Evolutionary conservation across 2,888 invertebrate species (phyloP), one percentile per base, ranked within the genome.

Genomic region (Agrochola macilenta): DNA sequence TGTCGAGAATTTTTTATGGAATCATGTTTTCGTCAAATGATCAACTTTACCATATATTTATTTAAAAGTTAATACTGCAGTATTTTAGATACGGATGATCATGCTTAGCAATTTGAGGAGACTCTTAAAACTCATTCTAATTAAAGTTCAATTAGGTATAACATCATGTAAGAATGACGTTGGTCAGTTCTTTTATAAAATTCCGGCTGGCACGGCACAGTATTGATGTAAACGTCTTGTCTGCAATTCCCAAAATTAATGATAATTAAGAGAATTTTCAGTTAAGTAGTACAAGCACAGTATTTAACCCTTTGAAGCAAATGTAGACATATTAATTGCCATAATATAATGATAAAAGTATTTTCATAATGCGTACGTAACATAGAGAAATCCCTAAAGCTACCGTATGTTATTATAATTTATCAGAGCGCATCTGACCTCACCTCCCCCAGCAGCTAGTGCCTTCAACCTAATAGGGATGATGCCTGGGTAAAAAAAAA

Each of bases 281-380:
- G 30, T 54, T 20, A 43, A 61, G 20, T 75, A 30, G 39, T 23
- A 49, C 17, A 49, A 52, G 35, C 30, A 73, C 39, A 43, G n/a
- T 76, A 52, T 76, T 61, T 52, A 74, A 39, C 14, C 66, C n/a
- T 8, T 46, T 58, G 7, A 80, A 69, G 26, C 64, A 65, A 65
- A 30, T 61, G n/a, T 65, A 80, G 58, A 69, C 23, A 43, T 54
- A 9, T 73, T 58, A 61, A 58, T 39, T 43, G 43, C 14, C 20
- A 17, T 49, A 39, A 9, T 49, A 14, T 43, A 49, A 54, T 66
- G 54, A 17, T 30, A 73, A 43, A 46, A n/a, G 46, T 74, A 57
- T n/a, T 74, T 58, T 57, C 0, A 30, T 46, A n/a, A 20, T 46
- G n/a, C 30, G 1, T 49, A 30, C 1, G 23, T 23, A 49, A 14